Conservation (phyloP, 2,113 vertebrate genomes). For the Centropus bengalensis region DNA sequence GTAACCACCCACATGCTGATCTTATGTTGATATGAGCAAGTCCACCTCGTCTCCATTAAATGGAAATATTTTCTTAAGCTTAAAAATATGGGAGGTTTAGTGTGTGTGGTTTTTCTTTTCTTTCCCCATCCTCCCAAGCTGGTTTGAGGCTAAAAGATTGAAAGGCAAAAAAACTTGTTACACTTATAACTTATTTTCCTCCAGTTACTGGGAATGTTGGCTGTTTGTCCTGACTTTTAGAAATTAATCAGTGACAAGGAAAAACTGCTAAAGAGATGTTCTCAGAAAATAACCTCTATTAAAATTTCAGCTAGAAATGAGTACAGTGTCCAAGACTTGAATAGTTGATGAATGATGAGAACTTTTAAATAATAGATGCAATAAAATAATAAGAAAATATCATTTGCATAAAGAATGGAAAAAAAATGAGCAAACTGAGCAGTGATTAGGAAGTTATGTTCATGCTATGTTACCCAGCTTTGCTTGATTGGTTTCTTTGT, state of each 20-base stretch:
- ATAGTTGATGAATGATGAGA: conserved; percentile 19
- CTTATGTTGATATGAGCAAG: neutral
- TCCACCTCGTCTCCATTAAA: neutral
- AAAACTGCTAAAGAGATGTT: conserved; percentile 1
- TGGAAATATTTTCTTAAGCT: neutral
- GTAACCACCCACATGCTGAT: neutral
- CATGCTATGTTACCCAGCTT: neutral
- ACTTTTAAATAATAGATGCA: conserved; percentile 61
- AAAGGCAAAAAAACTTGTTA: neutral
- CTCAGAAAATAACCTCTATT: conserved; percentile 56
- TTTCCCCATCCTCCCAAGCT: fast-evolving
- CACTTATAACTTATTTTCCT: neutral
- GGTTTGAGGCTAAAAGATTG: neutral
- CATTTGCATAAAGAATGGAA: conserved; percentile 45
- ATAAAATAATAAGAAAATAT: conserved; percentile 22
- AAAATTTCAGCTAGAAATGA: conserved; percentile 10
- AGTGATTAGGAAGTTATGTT: conserved; percentile 44
- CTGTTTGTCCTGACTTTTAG: neutral
- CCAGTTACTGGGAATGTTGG: neutral
- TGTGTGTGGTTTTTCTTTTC: neutral
- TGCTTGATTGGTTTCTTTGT: conserved; percentile 43
- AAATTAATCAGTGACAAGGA: neutral
- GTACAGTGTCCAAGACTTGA: conserved; percentile 23
- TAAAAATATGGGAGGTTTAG: neutral
- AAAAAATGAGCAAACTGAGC: neutral